These are phyloP conservation scores for Chrysomallon squamiferum DNA, from an alignment of 1,140 invertebrate genomes.

Conservation along the genomic window DNA sequence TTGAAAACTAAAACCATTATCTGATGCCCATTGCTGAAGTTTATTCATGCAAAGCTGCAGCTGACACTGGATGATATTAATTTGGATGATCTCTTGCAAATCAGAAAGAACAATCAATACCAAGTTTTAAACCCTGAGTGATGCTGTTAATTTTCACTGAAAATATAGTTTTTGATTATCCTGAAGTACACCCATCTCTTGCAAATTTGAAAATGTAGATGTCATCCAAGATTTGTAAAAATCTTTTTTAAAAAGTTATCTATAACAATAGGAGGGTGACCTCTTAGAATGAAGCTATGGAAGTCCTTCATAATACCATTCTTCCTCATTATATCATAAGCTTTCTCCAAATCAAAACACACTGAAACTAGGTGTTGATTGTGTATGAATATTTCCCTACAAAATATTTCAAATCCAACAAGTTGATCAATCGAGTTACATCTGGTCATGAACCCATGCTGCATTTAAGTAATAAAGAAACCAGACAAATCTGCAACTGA, in stretches of 20 bases:
- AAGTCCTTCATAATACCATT: slow-evolving; percentile 13
- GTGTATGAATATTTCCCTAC: slow-evolving; percentile 3
- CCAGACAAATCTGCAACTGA: slow-evolving; percentile 4
- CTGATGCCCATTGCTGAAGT: slow-evolving; percentile 5
- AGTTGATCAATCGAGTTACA: slow-evolving; percentile 4
- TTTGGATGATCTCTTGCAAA: background rate
- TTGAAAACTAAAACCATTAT: slow-evolving; percentile 10
- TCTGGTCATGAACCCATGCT: background rate
- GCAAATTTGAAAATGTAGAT: background rate
- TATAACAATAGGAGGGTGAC: slow-evolving; percentile 7
- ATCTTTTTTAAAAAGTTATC: slow-evolving; percentile 3
- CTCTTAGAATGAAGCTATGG: slow-evolving; percentile 7
- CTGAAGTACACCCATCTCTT: slow-evolving; percentile 12
- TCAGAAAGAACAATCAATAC: background rate
- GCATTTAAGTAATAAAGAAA: slow-evolving; percentile 4
- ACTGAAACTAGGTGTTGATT: slow-evolving; percentile 11
- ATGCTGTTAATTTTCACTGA: slow-evolving; percentile 12
- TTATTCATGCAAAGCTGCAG: slow-evolving; percentile 10
- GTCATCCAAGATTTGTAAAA: slow-evolving; percentile 3
- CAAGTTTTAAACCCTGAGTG: background rate
- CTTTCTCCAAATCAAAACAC: slow-evolving; percentile 16
- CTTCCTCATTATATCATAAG: no score
- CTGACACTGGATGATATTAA: slow-evolving; percentile 1
- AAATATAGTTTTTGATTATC: slow-evolving; percentile 11
- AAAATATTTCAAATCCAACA: slow-evolving; percentile 9